These are phyloP conservation scores for mouse (Mus musculus) DNA, from an alignment of 2,113 vertebrate genomes.

Conservation along the genomic window DNA sequence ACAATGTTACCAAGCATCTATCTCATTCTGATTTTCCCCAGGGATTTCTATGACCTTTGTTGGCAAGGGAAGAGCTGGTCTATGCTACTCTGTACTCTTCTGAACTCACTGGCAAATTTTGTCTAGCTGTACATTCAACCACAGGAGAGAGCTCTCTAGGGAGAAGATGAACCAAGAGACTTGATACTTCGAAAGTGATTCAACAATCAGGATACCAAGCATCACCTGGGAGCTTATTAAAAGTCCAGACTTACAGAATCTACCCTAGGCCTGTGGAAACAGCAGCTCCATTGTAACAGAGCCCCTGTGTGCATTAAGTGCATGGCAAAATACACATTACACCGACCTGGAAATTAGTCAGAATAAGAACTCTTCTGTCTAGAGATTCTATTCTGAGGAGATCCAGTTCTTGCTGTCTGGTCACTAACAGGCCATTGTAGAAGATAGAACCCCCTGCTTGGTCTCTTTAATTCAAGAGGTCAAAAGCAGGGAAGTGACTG, in stretches of 20 bases:
- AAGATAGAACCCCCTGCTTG: neutral
- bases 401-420: neutral
- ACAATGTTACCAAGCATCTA: neutral
- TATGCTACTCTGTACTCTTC: neutral
- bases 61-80: neutral
- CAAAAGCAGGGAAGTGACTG: neutral
- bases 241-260: neutral
- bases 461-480: constrained; percentile 40
- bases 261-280: neutral
- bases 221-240: neutral
- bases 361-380: neutral
- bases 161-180: neutral
- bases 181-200: neutral
- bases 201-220: neutral
- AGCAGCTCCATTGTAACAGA: neutral
- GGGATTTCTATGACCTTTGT: neutral
- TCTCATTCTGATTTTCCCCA: neutral
- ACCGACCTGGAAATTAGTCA: neutral
- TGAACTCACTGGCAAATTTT: neutral
- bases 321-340: neutral
- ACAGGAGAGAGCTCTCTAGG: neutral
- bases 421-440: neutral
- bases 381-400: constrained; percentile 10
- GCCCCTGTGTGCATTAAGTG: neutral
- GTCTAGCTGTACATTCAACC: neutral